A percentile compares a stretch with the other conserved stretches of the same genome.
Evolutionary conservation across 2,113 vertebrate species (phyloP).

Genomic region (Sinocyclocheilus rhinocerous): DNA sequence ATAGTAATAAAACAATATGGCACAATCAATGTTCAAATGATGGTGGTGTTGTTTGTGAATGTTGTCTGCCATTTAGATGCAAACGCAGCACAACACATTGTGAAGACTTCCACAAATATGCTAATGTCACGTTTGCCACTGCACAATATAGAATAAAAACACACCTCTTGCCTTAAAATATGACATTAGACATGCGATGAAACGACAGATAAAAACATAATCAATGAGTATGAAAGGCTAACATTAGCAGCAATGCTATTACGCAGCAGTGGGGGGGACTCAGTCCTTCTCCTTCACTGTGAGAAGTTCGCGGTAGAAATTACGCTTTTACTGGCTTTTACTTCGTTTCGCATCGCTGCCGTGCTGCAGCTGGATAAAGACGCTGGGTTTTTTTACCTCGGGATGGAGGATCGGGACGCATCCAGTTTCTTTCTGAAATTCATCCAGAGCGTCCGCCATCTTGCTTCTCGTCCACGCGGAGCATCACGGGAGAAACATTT

Average conservation of each 20-base stretch:
- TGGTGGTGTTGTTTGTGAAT: neutral
- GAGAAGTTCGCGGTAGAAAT: neutral
- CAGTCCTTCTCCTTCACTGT: constrained; percentile 36
- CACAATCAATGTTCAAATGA: neutral
- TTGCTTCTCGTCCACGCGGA: constrained; percentile 84
- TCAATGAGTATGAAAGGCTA: constrained; percentile 56
- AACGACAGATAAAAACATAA: neutral
- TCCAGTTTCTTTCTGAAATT: constrained; percentile 91
- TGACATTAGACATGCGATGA: neutral
- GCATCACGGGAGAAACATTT: constrained; percentile 84
- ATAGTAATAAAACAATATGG: neutral
- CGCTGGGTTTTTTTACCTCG: constrained; percentile 77
- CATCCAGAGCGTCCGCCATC: constrained; percentile 95
- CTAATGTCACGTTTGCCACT: neutral
- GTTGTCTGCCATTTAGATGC: constrained; percentile 10
- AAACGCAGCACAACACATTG: constrained; percentile 25
- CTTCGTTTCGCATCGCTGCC: neutral
- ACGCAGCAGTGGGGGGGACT: constrained; percentile 41
- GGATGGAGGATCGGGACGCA: constrained; percentile 94
- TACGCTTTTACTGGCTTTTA: neutral
- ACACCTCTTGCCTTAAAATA: neutral
- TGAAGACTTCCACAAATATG: neutral
- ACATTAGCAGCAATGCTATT: constrained; percentile 62
- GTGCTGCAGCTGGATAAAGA: neutral
- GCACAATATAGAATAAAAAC: neutral